phyloP scores from a whole-genome alignment of 2,113 vertebrate species.

The Eulacestoma nigropectus region DNA sequence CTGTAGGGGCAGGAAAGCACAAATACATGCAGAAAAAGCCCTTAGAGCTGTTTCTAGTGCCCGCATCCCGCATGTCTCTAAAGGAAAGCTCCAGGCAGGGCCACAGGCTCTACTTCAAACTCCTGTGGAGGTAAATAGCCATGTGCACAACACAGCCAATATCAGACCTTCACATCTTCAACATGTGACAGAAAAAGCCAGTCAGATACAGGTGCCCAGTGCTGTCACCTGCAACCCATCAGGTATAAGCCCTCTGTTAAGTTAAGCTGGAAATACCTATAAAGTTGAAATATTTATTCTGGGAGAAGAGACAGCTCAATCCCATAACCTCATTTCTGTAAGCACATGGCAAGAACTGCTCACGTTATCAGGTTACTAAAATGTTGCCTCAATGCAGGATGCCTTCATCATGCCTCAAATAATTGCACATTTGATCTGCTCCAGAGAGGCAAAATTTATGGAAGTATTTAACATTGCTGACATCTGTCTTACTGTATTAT shows the following conservation, averaged over 20 bases:
- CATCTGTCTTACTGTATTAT: conserved; percentile 25
- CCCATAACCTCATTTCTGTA: neutral
- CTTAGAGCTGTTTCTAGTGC: neutral
- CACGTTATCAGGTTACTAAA: neutral
- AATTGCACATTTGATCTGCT: neutral
- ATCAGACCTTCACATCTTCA: neutral
- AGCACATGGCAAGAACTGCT: neutral
- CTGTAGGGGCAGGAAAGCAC: neutral
- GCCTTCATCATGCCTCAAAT: neutral
- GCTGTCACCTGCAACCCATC: neutral
- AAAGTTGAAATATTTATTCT: neutral
- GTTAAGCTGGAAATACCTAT: neutral
- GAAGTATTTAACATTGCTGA: conserved; percentile 25
- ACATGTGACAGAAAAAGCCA: accelerated
- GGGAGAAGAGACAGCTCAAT: neutral
- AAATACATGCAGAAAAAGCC: neutral
- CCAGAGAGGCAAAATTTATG: conserved; percentile 14
- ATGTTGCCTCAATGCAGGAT: neutral
- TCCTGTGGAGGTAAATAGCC: neutral
- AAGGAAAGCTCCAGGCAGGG: neutral
- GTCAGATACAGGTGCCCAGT: neutral
- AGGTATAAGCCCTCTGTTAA: neutral
- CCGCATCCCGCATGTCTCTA: neutral
- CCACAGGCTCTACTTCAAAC: neutral
- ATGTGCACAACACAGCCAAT: accelerated